Percentiles rank a stretch among this genome's conserved stretches.
Evolutionary conservation across 2,888 invertebrate genomes (phyloP).

Genomic region (Trichacis sp.): DNA sequence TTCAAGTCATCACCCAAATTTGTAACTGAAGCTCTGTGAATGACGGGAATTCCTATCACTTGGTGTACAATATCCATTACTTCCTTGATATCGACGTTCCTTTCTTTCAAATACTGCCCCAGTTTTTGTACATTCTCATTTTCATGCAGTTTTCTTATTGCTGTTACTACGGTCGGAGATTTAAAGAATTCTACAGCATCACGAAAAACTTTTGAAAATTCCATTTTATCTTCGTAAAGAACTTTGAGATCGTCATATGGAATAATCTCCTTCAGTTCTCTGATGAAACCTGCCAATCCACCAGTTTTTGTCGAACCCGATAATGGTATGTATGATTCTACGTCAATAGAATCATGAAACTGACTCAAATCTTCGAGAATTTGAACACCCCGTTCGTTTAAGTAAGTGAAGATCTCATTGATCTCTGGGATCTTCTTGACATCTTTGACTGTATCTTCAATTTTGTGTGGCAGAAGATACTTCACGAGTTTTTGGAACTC

Average conservation of each 20-base stretch:
- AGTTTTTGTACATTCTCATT: constrained; percentile 18
- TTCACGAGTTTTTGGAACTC: constrained; percentile 48
- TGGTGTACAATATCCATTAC: too few species aligned
- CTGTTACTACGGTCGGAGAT: constrained; percentile 8
- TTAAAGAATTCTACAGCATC: constrained; percentile 45
- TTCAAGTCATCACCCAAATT: constrained; percentile 39
- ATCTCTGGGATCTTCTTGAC: constrained; percentile 2
- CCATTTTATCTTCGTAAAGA: constrained; percentile 54
- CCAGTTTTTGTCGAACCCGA: not conserved
- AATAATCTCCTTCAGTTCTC: constrained; percentile 16
- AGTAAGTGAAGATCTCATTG: constrained; percentile 32
- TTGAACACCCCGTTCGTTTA: constrained; percentile 51
- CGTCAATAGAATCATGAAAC: constrained; percentile 43
- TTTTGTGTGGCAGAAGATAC: constrained; percentile 34
- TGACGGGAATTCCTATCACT: constrained; percentile 17
- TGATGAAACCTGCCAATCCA: constrained; percentile 15
- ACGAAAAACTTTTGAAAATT: constrained; percentile 50
- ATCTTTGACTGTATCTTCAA: not conserved
- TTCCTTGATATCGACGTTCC: too few species aligned
- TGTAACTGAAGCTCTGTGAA: too few species aligned
- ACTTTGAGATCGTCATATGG: constrained; percentile 27
- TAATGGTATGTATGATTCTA: constrained; percentile 6
- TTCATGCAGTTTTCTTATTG: too few species aligned
- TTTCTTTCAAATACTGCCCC: constrained; percentile 33
- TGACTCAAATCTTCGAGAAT: constrained; percentile 45